Conservation (phyloP, 2,888 invertebrate genomes). For the Branchinecta sandiegonensis region DNA sequence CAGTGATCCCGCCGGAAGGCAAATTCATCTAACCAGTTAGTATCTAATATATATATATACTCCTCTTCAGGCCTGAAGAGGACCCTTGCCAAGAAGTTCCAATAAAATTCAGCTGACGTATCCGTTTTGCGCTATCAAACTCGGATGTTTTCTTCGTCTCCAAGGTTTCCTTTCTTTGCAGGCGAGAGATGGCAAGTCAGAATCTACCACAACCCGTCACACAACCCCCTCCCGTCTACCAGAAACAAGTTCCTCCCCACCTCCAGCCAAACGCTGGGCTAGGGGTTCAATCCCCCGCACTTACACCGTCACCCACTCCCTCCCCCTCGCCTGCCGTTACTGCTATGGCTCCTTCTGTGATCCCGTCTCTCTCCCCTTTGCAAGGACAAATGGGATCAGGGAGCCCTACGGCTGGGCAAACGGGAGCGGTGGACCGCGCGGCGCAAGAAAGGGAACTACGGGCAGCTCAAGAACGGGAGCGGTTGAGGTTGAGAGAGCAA, state of each 20-base stretch:
- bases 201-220: neutral
- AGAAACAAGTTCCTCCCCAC: constrained; percentile 7
- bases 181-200: neutral
- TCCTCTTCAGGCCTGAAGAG: too few relatives aligned
- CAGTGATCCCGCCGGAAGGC: too few relatives aligned
- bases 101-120: too few relatives aligned
- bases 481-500: constrained; percentile 67
- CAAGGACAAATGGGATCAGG: constrained; percentile 26
- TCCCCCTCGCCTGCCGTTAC: neutral
- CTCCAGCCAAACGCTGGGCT: neutral
- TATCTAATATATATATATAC: too few relatives aligned
- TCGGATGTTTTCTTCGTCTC: too few relatives aligned
- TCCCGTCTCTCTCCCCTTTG: constrained; percentile 17
- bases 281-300: neutral
- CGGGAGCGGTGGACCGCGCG: constrained; percentile 15
- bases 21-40: too few relatives aligned
- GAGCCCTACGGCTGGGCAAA: constrained; percentile 23
- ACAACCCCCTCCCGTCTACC: neutral
- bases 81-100: too few relatives aligned
- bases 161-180: neutral
- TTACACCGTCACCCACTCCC: constrained; percentile 8
- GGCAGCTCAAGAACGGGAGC: constrained; percentile 54
- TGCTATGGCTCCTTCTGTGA: neutral
- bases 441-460: constrained; percentile 28
- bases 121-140: too few relatives aligned